Evolutionary conservation across 1,140 invertebrate genomes (phyloP), one percentile per base, ranked within the genome.

Genomic region (Ooceraea biroi): DNA sequence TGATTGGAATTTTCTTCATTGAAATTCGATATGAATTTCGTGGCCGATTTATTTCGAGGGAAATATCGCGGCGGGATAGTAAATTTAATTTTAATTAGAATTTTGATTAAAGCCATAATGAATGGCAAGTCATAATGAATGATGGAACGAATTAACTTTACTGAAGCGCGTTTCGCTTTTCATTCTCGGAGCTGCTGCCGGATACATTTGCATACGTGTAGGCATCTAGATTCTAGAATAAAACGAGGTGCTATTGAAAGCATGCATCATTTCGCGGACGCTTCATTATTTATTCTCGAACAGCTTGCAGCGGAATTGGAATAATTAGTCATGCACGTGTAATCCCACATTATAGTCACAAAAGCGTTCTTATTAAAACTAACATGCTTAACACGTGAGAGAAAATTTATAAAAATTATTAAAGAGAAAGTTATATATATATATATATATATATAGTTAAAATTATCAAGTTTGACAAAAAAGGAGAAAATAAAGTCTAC

Each of bases 131-230:
- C 19, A 41, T 74, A 74, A 36, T 19, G n/a, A 27, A 58, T 22
- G 19, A 14, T 7, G 36, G 48, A 27, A 77, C 8, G 36, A 57
- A 71, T 46, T 57, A 80, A 30, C 55, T 44, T 30, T 12, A 8
- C 30, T 0, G 41, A 10, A 46, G 8, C 4, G 8, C 4, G 5
- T 63, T 66, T 25, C 36, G 27, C 50, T 80, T 41, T 36, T 36
- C 36, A 3, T 36, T 36, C 36, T 36, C n/a, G 11, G 14, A 27
- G 27, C 19, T 14, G 50, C 25, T 55, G 25, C 19, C n/a, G 14
- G 19, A 82, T 57, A 72, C 36, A 52, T 72, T 48, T 76, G 55
- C 69, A 69, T n/a, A 48, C 50, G 58, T 83, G 55, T 84, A 83
- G 46, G 3, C 11, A 10, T 36, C 2, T 30, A 83, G 25, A 83